Conservation (phyloP, 64 coral and sea anemone species). For the Montipora efflorescens region DNA sequence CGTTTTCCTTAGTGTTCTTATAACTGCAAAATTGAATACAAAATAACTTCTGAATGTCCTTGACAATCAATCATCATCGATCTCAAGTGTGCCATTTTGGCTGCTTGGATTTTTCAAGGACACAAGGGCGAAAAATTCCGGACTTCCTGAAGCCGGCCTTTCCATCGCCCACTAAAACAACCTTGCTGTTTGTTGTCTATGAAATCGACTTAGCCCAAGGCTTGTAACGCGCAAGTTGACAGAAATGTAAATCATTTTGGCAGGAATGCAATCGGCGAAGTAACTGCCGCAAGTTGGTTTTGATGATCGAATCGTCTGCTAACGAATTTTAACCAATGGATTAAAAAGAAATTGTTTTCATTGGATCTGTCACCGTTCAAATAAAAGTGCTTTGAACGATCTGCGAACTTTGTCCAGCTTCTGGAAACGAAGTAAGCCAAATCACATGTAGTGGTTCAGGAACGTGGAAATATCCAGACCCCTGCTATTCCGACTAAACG, state of each 20-base stretch:
- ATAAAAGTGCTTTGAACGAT: neutral
- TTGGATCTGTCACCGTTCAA: neutral
- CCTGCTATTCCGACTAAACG: neutral
- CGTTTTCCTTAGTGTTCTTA: too few species aligned
- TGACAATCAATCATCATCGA: neutral
- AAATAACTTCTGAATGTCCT: neutral
- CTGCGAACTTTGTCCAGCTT: neutral
- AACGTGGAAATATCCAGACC: constrained; percentile 23
- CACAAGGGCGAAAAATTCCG: constrained; percentile 46
- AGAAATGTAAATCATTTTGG: neutral
- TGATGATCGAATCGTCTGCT: neutral
- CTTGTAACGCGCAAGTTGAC: neutral
- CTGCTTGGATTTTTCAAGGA: neutral
- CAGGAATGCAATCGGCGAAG: neutral
- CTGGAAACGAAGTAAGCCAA: neutral
- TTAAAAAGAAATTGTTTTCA: neutral
- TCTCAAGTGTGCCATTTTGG: neutral
- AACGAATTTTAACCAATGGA: too few species aligned
- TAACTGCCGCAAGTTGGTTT: neutral
- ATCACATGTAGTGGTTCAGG: neutral
- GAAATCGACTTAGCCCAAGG: neutral
- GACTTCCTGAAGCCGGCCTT: constrained; percentile 17
- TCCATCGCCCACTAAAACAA: neutral
- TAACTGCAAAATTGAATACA: too few species aligned
- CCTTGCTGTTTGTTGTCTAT: constrained; percentile 46